These are phyloP conservation scores for Phyllostomus discolor DNA, from an alignment of 2,113 vertebrate species.

Conservation along the genomic window DNA sequence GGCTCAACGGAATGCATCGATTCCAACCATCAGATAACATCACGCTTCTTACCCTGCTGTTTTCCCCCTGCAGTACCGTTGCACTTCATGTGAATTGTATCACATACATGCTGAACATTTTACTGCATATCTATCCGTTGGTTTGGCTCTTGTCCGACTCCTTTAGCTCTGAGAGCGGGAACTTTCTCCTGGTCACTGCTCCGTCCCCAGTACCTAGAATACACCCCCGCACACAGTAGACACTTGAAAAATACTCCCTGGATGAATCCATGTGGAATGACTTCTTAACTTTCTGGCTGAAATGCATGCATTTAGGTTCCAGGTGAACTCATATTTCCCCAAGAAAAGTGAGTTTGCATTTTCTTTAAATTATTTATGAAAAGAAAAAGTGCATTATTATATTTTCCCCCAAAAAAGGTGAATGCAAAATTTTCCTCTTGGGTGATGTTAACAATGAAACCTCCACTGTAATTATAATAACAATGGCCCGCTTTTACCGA, in stretches of 20 bases:
- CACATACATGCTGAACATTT: neutral
- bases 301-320: neutral
- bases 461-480: fast-evolving
- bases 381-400: neutral
- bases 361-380: neutral
- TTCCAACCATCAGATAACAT: neutral
- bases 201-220: neutral
- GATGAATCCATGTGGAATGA: neutral
- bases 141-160: neutral
- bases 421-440: neutral
- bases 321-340: neutral
- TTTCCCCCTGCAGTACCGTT: neutral
- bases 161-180: neutral
- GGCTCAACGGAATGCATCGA: neutral
- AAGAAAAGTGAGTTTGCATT: neutral
- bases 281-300: neutral
- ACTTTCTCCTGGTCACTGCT: neutral
- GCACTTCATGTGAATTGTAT: no score
- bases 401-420: neutral
- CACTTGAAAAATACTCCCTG: neutral
- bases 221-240: neutral
- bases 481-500: neutral
- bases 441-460: no score
- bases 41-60: neutral
- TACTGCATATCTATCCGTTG: neutral